Evolutionary conservation across 2,888 invertebrate species (phyloP).

Genomic region (Orthosia gothica): DNA sequence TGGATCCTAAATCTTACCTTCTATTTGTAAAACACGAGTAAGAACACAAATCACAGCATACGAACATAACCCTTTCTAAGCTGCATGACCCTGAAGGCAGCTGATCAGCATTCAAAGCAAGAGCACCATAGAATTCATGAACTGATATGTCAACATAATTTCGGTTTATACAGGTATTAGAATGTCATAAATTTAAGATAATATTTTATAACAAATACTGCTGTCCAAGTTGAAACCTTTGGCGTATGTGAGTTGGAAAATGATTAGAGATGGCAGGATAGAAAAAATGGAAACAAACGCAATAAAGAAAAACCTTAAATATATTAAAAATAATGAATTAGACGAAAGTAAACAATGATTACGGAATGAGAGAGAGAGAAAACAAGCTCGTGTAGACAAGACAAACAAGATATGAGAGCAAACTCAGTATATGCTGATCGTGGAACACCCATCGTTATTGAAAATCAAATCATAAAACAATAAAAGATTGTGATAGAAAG

Average conservation of each 20-base stretch:
- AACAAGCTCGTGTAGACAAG: neutral
- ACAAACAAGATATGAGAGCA: too few species aligned
- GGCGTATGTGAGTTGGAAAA: conserved; percentile 15
- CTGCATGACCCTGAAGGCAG: neutral
- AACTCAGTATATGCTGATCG: neutral
- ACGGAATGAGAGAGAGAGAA: too few species aligned
- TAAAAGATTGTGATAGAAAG: neutral
- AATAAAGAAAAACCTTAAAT: too few species aligned
- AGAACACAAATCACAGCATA: neutral
- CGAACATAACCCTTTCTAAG: neutral
- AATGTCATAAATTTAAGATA: conserved; percentile 77
- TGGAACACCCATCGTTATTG: too few species aligned
- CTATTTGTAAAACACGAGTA: neutral
- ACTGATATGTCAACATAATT: conserved; percentile 81
- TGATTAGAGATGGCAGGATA: neutral
- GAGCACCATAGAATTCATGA: conserved; percentile 74
- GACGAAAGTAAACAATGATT: neutral
- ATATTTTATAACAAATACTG: conserved; percentile 70
- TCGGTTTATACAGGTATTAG: conserved; percentile 78
- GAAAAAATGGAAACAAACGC: neutral
- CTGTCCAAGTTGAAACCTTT: conserved; percentile 14
- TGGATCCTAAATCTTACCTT: neutral
- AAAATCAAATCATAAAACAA: too few species aligned
- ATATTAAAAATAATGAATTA: neutral
- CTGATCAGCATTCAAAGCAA: conserved; percentile 26